A percentile compares a stretch with the other conserved stretches of the same genome.
These are phyloP conservation scores for Lydus trimaculatus DNA, from an alignment of 2,888 invertebrate genomes.

Conservation along the genomic window DNA sequence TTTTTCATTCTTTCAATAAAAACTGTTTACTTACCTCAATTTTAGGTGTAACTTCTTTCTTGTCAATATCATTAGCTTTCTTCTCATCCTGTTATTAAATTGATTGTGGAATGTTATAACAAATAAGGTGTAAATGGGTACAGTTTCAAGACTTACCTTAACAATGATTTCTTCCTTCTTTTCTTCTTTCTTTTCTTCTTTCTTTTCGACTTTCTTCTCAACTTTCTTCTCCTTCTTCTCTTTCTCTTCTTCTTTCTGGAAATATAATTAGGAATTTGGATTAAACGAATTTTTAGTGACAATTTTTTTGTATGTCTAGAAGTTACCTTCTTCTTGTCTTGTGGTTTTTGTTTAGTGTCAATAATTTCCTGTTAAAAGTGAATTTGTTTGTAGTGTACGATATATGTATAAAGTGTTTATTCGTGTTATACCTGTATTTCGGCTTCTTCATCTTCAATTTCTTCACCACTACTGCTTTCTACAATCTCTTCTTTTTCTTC, in stretches of 20 bases:
- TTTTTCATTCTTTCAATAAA: slow-evolving; percentile 17
- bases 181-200: not conserved
- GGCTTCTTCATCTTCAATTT: slow-evolving; percentile 55
- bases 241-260: slow-evolving; percentile 52
- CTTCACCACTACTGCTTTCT: slow-evolving; percentile 42
- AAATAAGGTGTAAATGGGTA: not conserved
- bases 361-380: slow-evolving; percentile 22
- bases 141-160: not conserved
- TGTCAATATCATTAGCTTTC: slow-evolving; percentile 55
- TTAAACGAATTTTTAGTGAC: not conserved
- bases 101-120: slow-evolving; percentile 11
- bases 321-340: slow-evolving; percentile 16
- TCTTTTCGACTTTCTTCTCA: slow-evolving; percentile 33
- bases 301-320: slow-evolving; percentile 57
- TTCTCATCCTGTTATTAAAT: slow-evolving; percentile 51
- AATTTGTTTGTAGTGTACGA: slow-evolving; percentile 1
- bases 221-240: slow-evolving; percentile 53
- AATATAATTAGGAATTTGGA: slow-evolving; percentile 10
- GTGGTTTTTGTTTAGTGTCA: slow-evolving; percentile 26
- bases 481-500: slow-evolving; percentile 57
- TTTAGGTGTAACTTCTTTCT: slow-evolving; percentile 48
- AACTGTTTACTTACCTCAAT: slow-evolving; percentile 48
- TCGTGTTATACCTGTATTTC: slow-evolving; percentile 41
- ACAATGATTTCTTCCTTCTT: slow-evolving; percentile 1
- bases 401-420: slow-evolving; percentile 10